Evolutionary conservation across 2,797 vertebrate genomes (phyloP), one percentile per base, ranked within the genome.

Genomic region (Allobates femoralis): DNA sequence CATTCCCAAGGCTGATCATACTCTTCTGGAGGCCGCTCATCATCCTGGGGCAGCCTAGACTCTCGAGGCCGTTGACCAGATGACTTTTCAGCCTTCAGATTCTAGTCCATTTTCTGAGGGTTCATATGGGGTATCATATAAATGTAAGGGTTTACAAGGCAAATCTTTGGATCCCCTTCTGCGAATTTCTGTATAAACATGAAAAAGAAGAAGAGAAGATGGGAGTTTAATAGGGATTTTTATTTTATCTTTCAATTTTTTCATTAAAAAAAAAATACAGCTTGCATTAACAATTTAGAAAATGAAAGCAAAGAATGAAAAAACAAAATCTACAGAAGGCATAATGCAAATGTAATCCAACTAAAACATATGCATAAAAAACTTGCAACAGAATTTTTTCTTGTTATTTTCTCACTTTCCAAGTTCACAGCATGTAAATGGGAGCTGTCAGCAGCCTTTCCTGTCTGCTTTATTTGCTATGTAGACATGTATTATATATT

Each of bases 1-100:
- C 98, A 99, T 89, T 99, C 98, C 98, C 98, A 99, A 37, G 98
- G 98, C 90, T 99, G 98, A 93, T 99, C 98, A 0, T 99, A 99
- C 75, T 99, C 98, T 89, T 99, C 98, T 0, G 98, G 96, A 0
- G 98, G 98, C 90, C 98, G 94, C 90, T 99, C 98, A 0, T 99
- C 98, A 0, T 99, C 98, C 92, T 98, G 97, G 0, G 98, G 98
- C 90, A 99, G 95, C 8, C 98, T 94, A 81, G 98, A 98, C 89
- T 99, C 97, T 73, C 97, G 92, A 69, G 96, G 95, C 91, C 95
- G 94, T n/a, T 90, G 89, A 2, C 89, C 88, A 0, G 89, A 46
- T 0, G 18, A 6, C 3, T 88, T 93, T 53, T 97, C 96, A 0
- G n/a, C 93, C 84, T 66, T 97, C 96, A 0, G 92, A 90, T 51